Evolutionary conservation across 2,888 invertebrate species (phyloP).

Genomic region (Acanthopleura granulata): DNA sequence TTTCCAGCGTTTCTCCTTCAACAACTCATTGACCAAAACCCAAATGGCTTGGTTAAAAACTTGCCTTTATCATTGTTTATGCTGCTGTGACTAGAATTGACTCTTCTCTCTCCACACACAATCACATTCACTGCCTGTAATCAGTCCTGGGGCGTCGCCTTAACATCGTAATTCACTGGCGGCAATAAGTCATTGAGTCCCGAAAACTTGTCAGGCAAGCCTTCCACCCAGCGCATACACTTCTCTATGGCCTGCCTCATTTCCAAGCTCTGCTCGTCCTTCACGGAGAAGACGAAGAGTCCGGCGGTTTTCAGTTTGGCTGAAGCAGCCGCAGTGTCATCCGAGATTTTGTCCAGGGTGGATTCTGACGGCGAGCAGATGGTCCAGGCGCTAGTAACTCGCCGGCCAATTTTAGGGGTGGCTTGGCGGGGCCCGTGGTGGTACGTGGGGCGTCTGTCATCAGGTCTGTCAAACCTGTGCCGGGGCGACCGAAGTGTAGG

Average conservation of each 20-base stretch:
- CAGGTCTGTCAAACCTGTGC: not conserved
- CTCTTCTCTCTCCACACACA: too few relatives aligned
- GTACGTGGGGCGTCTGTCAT: not conserved
- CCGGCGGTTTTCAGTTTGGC: not conserved
- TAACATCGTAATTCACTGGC: constrained; percentile 10
- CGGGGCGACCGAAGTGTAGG: not conserved
- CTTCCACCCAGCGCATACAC: constrained; percentile 51
- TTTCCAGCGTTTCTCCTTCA: too few relatives aligned
- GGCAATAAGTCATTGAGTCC: constrained; percentile 27
- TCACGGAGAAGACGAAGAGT: not conserved
- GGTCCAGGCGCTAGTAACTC: not conserved
- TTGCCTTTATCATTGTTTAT: too few relatives aligned
- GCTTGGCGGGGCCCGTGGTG: not conserved
- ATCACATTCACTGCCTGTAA: too few relatives aligned
- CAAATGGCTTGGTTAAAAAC: too few relatives aligned
- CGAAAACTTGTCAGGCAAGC: constrained; percentile 50
- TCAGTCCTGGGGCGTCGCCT: too few relatives aligned
- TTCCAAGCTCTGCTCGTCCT: constrained; percentile 19
- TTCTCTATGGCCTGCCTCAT: constrained; percentile 36
- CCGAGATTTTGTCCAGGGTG: not conserved
- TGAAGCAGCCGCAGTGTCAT: not conserved
- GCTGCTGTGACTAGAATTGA: too few relatives aligned
- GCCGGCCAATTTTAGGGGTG: not conserved
- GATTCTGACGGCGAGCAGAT: not conserved
- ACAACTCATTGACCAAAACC: too few relatives aligned